Conservation (phyloP, 2,797 vertebrate genomes). For the Carapus acus region DNA sequence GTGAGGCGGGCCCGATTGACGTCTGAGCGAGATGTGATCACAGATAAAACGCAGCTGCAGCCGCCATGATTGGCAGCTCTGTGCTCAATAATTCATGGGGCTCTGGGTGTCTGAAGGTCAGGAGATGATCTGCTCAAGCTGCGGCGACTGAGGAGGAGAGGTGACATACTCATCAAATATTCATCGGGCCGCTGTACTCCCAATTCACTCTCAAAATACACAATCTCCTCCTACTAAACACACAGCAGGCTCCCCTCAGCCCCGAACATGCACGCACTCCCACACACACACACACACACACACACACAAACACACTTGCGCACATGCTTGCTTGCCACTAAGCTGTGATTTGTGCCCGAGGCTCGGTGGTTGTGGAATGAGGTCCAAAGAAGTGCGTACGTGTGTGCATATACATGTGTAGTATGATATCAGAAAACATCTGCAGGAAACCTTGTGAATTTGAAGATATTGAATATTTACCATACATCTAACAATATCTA, state of each 20-base stretch:
- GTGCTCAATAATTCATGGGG: constrained; percentile 90
- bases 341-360: constrained; percentile 7
- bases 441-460: too few species aligned
- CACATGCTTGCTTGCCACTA: constrained; percentile 6
- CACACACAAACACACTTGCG: too few species aligned
- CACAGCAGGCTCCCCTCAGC: constrained; percentile 56
- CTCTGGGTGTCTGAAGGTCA: constrained; percentile 87
- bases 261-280: too few species aligned
- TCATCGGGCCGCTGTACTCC: constrained; percentile 83
- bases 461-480: constrained; percentile 18
- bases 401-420: background rate
- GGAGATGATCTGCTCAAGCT: constrained; percentile 70
- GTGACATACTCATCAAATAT: constrained; percentile 87
- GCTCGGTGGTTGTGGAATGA: constrained; percentile 3
- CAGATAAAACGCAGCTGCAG: constrained; percentile 60
- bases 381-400: background rate
- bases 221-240: constrained; percentile 56
- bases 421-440: too few species aligned
- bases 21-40: constrained; percentile 66
- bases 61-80: constrained; percentile 75
- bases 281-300: constrained; percentile 5
- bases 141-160: constrained; percentile 64
- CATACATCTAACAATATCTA: too few species aligned
- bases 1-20: constrained; percentile 58
- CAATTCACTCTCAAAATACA: constrained; percentile 83